Base-by-base conservation (phyloP, 1,140 invertebrate species). In the Charaxes varanes region DNA sequence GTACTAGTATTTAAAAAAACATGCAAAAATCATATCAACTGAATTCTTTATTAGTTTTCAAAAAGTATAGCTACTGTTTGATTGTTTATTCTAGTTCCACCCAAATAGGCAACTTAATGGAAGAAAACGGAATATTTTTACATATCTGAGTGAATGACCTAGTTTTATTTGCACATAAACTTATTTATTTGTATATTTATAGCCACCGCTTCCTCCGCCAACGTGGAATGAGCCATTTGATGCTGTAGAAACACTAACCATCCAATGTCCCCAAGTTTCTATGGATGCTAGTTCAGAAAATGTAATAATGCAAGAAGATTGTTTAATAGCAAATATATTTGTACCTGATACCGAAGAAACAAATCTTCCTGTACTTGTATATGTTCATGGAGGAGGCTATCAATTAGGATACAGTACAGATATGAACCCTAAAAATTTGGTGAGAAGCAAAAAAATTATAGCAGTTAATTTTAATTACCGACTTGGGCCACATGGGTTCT, bases 401-500 rank as follows among this genome's bases (percentile, higher is more conserved):
- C 37, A 35, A 38, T 6, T 37, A 18, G 37, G 41, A 1, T 37
- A 17, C 24, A 38, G 38, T n/a, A n/a, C n/a, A 6, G 15, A 48
- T 17, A 15, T 42, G 7, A 41, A 27, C 13, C 26, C 28, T 17
- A 48, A 42, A 7, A 26, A 37, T 4, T 43, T 70, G 13, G 41
- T 62, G 7, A 24, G 38, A 7, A 38, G 3, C 0, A 48, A 50
- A 13, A 41, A 62, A 34, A 31, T 66, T 0, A 51, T 69, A 14
- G 31, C 45, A 4, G 50, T 62, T 2, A 56, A 31, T 21, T 64
- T 67, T 32, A 64, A 67, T 34, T 69, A 63, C 15, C 51, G 66
- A 11, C 23, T 71, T 2, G 59, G 62, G 23, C 24, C 40, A 3
- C 59, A 57, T 6, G 64, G 64, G 1, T 56, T 70, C 16, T 34